These are phyloP conservation scores for Gnatocerus cornutus DNA, from an alignment of 2,888 invertebrate genomes.

Conservation along the genomic window DNA sequence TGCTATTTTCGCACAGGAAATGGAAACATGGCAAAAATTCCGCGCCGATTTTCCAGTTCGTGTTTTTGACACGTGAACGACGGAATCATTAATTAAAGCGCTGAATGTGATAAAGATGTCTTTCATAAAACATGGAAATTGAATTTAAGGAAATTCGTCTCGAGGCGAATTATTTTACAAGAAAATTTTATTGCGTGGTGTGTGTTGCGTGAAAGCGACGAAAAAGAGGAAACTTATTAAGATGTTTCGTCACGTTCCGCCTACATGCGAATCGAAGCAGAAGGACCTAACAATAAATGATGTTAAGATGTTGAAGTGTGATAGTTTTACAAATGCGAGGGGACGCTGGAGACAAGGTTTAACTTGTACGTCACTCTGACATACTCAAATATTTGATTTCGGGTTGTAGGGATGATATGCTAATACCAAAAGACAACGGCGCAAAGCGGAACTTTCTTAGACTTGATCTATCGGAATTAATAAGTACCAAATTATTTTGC, in stretches of 20 bases:
- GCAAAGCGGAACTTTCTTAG: no score
- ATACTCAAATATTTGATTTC: conserved; percentile 48
- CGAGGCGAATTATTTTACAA: conserved; percentile 38
- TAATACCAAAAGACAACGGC: no score
- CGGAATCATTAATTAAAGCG: conserved; percentile 52
- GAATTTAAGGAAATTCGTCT: conserved; percentile 35
- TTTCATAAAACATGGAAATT: conserved; percentile 43
- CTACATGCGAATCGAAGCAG: conserved; percentile 60
- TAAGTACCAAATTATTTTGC: no score
- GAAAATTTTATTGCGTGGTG: conserved; percentile 45
- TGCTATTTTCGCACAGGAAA: no score
- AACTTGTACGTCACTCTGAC: conserved; percentile 40
- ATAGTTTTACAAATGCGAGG: conserved; percentile 61
- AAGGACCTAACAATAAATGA: conserved; percentile 63
- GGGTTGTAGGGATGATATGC: conserved; percentile 26
- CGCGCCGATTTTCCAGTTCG: conserved; percentile 42
- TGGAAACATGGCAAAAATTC: no score
- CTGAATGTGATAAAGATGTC: conserved; percentile 50
- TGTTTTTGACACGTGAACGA: conserved; percentile 52
- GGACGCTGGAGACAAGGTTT: conserved; percentile 43
- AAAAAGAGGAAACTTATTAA: conserved; percentile 48
- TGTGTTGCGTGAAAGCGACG: conserved; percentile 38
- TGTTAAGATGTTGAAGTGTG: conserved; percentile 63
- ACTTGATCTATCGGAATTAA: no score
- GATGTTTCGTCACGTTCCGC: conserved; percentile 58